These are phyloP conservation scores for Enteromius radiatus DNA, from an alignment of 2,797 vertebrate species.

Conservation along the genomic window DNA sequence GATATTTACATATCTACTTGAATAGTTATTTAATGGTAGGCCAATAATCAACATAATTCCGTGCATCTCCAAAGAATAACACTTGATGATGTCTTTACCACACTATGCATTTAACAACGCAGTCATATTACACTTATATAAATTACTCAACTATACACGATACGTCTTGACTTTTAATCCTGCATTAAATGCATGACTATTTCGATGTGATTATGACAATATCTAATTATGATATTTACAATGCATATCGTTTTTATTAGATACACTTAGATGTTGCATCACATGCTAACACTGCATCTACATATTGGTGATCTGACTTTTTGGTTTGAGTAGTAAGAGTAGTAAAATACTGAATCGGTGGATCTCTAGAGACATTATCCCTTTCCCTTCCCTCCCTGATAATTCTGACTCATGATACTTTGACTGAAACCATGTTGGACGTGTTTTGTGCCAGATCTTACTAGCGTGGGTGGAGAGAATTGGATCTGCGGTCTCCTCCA, in stretches of 20 bases:
- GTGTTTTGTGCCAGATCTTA: constrained; percentile 9
- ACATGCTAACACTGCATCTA: background rate
- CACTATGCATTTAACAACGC: background rate
- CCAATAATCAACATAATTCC: background rate
- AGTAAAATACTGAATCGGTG: background rate
- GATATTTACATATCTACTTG: background rate
- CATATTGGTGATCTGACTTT: background rate
- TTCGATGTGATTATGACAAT: background rate
- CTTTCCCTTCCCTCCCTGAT: background rate
- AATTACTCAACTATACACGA: background rate
- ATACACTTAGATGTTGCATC: background rate
- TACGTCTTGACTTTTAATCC: background rate
- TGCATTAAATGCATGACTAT: background rate
- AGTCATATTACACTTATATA: background rate
- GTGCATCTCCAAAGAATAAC: background rate
- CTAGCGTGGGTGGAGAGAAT: background rate
- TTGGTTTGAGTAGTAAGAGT: background rate
- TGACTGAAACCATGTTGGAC: background rate
- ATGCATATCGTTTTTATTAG: background rate
- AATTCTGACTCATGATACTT: background rate
- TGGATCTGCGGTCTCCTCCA: constrained; percentile 2
- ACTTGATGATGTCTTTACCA: background rate
- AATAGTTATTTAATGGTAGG: background rate
- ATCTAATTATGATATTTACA: background rate
- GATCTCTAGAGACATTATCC: background rate